Evolutionary conservation across 2,888 invertebrate genomes (phyloP).

Genomic region (Agapostemon virescens): DNA sequence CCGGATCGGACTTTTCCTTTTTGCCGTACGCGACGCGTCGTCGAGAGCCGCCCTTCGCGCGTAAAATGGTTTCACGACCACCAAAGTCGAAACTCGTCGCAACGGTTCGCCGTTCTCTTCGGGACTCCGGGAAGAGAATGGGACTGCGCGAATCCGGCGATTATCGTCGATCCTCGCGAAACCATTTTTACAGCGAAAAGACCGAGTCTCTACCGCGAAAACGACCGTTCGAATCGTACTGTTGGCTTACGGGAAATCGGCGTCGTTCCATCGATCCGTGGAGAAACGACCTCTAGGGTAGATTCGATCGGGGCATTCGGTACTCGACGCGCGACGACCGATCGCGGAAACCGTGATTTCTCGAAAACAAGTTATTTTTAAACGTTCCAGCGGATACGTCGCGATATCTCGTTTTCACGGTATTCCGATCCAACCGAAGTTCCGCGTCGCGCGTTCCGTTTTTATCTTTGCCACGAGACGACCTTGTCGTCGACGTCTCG

Average conservation of each 20-base stretch:
- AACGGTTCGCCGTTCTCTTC: background rate
- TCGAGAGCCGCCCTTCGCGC: background rate
- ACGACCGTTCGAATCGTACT: background rate
- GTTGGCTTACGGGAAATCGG: background rate
- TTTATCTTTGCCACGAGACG: background rate
- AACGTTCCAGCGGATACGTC: too few species aligned
- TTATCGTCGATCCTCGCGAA: background rate
- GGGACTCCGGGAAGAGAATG: too few species aligned
- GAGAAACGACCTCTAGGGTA: background rate
- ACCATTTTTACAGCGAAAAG: too few species aligned
- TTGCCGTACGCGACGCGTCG: background rate
- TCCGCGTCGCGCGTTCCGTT: background rate
- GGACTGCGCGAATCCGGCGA: background rate
- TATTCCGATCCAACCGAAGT: background rate
- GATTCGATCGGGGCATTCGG: background rate
- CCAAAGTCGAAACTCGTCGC: background rate
- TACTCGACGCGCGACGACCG: background rate
- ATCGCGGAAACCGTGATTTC: too few species aligned
- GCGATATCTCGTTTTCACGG: background rate
- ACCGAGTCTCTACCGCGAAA: too few species aligned
- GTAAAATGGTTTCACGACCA: background rate
- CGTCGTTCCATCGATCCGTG: background rate
- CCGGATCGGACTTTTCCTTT: background rate
- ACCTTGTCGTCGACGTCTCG: background rate
- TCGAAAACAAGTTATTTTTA: background rate